A percentile compares a stretch with the other conserved stretches of the same genome.
Evolutionary conservation across 2,113 vertebrate genomes (phyloP).

Genomic region (Nesoenas mayeri): DNA sequence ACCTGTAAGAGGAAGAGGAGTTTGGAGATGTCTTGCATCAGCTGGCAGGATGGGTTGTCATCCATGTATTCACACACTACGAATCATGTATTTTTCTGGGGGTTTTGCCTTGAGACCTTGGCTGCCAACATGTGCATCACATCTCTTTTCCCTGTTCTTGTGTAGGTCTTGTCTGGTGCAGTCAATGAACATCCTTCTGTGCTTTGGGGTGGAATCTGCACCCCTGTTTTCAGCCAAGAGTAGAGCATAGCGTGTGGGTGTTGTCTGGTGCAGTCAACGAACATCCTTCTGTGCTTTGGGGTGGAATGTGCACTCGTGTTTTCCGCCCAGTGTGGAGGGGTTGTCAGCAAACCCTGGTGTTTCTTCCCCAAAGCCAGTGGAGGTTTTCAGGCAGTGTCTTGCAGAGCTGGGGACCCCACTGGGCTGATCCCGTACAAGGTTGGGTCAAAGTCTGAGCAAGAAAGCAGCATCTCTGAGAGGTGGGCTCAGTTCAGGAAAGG

Average conservation of each 20-base stretch:
- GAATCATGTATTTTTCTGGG: too few relatives aligned
- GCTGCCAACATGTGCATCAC: not conserved
- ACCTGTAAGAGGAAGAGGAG: not conserved
- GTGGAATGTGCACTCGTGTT: fast-evolving
- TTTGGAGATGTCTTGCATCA: not conserved
- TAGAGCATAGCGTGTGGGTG: fast-evolving
- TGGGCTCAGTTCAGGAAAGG: not conserved
- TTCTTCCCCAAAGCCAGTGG: too few relatives aligned
- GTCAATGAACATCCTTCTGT: too few relatives aligned
- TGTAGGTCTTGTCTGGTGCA: fast-evolving
- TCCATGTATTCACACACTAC: not conserved
- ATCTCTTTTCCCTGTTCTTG: not conserved
- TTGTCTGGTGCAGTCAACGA: not conserved
- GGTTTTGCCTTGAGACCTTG: not conserved
- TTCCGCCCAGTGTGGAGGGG: fast-evolving
- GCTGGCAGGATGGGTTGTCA: too few relatives aligned
- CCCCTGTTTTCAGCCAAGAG: not conserved
- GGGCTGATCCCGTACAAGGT: fast-evolving
- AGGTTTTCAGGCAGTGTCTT: too few relatives aligned
- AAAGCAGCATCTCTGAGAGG: not conserved
- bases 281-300: too few relatives aligned
- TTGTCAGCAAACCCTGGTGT: not conserved
- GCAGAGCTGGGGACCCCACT: too few relatives aligned
- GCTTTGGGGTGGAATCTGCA: not conserved
- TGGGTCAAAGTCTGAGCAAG: not conserved